Base-by-base conservation (phyloP, 2,888 invertebrate species). In the Chrysopilus asiliformis region DNA sequence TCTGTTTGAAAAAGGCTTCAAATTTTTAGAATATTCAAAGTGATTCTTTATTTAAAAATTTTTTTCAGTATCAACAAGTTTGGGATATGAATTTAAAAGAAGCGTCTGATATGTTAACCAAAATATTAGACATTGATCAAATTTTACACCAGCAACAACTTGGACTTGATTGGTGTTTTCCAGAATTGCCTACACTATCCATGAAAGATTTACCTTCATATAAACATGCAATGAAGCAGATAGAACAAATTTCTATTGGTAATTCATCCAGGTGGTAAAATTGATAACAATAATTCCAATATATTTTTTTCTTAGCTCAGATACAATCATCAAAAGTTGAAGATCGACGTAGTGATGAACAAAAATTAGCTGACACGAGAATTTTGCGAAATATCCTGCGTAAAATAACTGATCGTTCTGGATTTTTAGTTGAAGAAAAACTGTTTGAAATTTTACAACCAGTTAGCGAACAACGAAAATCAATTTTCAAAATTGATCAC, bases 391-490 rank as follows among this genome's bases (percentile, higher is more conserved):
- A 74, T 45, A 72, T 84, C 43, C 58, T 83, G 14, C 68, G 70
- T 39, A 64, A 74, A 39, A 70, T 84, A 22, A 71, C 81, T 1
- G 76, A 81, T 49, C 75, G 76, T 41, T 74, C 79, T 0, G 80
- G 78, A 6, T 84, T 84, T 58, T 58, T 85, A 18, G 70, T 84
- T 1, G 85, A 85, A 56, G 72, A 78, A 42, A 71, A 74, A 34
- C 55, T 86, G 10, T 60, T 73, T 10, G 65, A 66, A 36, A 67
- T 85, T 13, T 65, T 86, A 4, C 66, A 69, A 39, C 73, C 76
- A n/a, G 76, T 76, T 49, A 60, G 69, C 6, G 58, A 69, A 13
- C 60, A 69, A 18, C 72, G 83, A 30, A 70, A 71, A 49, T 70
- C 73, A 39, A 59, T 86, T n/a, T 75, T 85, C 40, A 74, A 74